These are phyloP conservation scores for Nannoperca obscura DNA, from an alignment of 2,797 vertebrate species.

Conservation along the genomic window DNA sequence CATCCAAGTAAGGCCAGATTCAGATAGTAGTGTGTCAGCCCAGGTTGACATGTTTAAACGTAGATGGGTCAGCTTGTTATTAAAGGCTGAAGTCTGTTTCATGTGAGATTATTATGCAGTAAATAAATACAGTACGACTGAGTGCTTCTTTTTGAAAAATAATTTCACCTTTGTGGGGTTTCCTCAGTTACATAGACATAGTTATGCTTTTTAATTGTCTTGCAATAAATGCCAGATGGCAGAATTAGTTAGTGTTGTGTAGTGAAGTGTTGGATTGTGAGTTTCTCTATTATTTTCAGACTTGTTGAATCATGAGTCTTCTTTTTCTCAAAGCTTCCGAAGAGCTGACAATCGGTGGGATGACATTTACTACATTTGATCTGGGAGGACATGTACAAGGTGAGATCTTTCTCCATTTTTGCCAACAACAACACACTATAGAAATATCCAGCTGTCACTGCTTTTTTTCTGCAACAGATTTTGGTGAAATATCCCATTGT, in stretches of 20 bases:
- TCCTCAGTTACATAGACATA: neutral
- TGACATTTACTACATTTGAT: slow-evolving; percentile 99
- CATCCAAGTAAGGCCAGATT: slow-evolving; percentile 89
- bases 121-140: neutral
- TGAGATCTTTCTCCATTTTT: slow-evolving; percentile 69
- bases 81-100: neutral
- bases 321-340: slow-evolving; percentile 89
- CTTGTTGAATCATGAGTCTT: neutral
- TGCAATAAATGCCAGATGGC: neutral
- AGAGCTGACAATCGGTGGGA: slow-evolving; percentile 96
- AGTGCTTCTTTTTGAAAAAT: neutral
- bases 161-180: neutral
- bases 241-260: no score
- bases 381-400: slow-evolving; percentile 96
- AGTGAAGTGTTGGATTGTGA: neutral
- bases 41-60: neutral
- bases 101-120: neutral
- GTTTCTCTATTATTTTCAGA: neutral
- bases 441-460: neutral
- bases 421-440: neutral
- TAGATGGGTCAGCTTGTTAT: neutral
- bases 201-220: neutral
- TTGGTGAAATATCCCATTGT: neutral
- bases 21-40: neutral
- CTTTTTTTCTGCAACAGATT: neutral